phyloP scores from a whole-genome alignment of 2,888 invertebrate species.

The Caenorhabditis sp. region DNA sequence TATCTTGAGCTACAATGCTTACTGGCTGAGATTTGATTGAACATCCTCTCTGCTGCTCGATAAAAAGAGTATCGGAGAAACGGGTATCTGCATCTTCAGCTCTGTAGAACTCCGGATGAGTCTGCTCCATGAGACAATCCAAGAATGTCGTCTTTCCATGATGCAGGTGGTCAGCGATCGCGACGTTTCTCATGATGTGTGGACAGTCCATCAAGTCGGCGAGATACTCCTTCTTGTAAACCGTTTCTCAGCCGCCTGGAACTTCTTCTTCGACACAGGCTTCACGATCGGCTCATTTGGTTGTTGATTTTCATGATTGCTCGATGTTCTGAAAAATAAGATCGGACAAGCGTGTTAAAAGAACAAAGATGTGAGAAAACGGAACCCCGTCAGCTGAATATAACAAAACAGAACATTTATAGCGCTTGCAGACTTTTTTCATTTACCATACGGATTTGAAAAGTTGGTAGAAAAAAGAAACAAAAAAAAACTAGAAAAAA shows the following conservation, averaged over 20 bases:
- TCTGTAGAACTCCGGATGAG: constrained; percentile 91
- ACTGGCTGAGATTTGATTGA: constrained; percentile 97
- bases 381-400: too few relatives aligned
- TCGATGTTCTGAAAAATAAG: too few relatives aligned
- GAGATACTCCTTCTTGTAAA: constrained; percentile 96
- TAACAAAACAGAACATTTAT: too few relatives aligned
- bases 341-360: too few relatives aligned
- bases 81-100: constrained; percentile 84
- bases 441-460: too few relatives aligned
- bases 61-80: constrained; percentile 96
- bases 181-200: constrained; percentile 94
- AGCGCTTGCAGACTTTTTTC: too few relatives aligned
- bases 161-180: constrained; percentile 96
- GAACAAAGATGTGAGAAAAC: too few relatives aligned
- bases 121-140: constrained; percentile 96
- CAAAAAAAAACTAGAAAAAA: too few relatives aligned
- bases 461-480: too few relatives aligned
- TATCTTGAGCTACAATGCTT: constrained; percentile 93
- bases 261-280: constrained; percentile 95
- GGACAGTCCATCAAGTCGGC: constrained; percentile 99
- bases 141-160: constrained; percentile 99
- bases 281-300: constrained; percentile 90
- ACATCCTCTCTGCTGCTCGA: constrained; percentile 93
- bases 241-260: constrained; percentile 90
- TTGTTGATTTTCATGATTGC: too few relatives aligned